Percentiles rank a stretch among this genome's conserved stretches.
Evolutionary conservation across 1,140 invertebrate genomes (phyloP).

Genomic region (Pinna nobilis): DNA sequence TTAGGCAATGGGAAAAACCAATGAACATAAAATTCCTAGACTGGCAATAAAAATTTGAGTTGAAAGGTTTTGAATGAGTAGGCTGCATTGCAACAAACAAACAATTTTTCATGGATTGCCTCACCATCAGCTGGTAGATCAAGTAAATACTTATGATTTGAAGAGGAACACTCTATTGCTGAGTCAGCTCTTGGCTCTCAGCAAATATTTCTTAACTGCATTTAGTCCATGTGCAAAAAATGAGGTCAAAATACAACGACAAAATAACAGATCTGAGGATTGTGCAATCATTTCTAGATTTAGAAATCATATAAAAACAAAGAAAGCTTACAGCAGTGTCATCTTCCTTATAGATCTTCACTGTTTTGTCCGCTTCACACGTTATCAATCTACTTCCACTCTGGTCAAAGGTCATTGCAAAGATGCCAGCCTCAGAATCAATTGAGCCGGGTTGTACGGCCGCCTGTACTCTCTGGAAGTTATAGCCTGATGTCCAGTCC

Average conservation of each 20-base stretch:
- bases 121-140: too few species aligned
- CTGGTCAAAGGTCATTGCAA: slow-evolving; percentile 95
- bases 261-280: background rate
- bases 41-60: too few species aligned
- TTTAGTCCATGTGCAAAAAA: background rate
- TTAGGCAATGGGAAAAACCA: too few species aligned
- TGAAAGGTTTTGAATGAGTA: too few species aligned
- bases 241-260: background rate
- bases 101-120: too few species aligned
- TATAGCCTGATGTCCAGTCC: slow-evolving; percentile 99
- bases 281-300: background rate
- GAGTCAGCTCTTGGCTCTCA: too few species aligned
- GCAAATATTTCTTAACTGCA: too few species aligned
- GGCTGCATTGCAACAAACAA: too few species aligned
- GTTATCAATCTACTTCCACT: slow-evolving; percentile 95
- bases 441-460: slow-evolving; percentile 99
- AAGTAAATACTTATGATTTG: too few species aligned
- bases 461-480: slow-evolving; percentile 95
- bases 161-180: too few species aligned
- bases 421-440: slow-evolving; percentile 98
- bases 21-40: too few species aligned
- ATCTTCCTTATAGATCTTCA: slow-evolving; percentile 99
- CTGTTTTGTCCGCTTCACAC: slow-evolving; percentile 99
- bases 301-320: slow-evolving; percentile 58
- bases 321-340: slow-evolving; percentile 84